Base-by-base conservation (phyloP, 2,888 invertebrate genomes). In the Phortica okadai region DNA sequence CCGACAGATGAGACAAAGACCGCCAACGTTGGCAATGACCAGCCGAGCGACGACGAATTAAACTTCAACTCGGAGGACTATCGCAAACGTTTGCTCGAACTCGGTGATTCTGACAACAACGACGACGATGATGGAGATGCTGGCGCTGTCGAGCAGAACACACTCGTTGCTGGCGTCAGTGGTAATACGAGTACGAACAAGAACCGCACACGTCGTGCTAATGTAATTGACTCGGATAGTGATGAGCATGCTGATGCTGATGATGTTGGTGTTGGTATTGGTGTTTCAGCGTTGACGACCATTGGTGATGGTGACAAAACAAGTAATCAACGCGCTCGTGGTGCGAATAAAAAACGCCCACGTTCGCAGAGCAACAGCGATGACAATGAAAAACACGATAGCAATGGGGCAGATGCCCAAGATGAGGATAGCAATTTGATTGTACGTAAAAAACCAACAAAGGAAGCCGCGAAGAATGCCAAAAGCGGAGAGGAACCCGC, bases 141-240 rank as follows among this genome's bases (percentile, higher is more conserved):
- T 33, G 62, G 11, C 11, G 54, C 2, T 6, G 59, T 25, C 81
- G 81, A 84, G 79, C 80, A 84, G 83, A 84, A 83, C 80, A 79
- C 79, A 16, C 74, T 81, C 79, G 80, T 76, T 81, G 82, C 80
- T 77, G 75, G 80, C 79, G 82, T 75, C 33, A 64, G 77, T 59
- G 82, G 83, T 82, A 83, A 83, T 80, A 83, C 86, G 80, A 84
- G 78, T 81, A 84, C 86, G 80, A 83, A 78, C 81, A 84, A 77
- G 79, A 87, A 83, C 78, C 89, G 88, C 81, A 84, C 85, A 84
- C 90, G 89, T 83, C 90, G 90, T 81, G 83, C 82, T 83, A 90
- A 89, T 87, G 83, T 91, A 88, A 91, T 91, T 86, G 90, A 91
- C 84, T 91, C 91, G 74, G 90, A 91, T 84, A 89, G 89, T 79